Conservation (phyloP, 2,113 vertebrate genomes). For the Cyanoramphus novaezelandiae region DNA sequence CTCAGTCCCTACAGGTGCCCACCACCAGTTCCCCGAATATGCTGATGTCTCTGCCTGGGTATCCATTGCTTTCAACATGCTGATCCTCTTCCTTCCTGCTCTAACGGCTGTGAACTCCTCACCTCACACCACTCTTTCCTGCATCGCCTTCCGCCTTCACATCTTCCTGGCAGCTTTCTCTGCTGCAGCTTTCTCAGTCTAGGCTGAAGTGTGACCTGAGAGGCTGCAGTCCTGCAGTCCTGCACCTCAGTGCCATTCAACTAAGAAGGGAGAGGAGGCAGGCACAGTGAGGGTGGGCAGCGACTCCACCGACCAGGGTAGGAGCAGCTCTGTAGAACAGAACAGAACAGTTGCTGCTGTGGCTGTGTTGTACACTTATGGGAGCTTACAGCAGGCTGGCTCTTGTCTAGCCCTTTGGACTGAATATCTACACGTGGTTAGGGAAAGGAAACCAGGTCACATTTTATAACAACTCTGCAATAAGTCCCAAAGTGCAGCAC, state of each 20-base stretch:
- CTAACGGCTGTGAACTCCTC: background rate
- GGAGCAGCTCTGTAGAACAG: background rate
- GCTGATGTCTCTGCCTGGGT: background rate
- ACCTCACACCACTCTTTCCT: background rate
- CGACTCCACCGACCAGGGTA: accelerated
- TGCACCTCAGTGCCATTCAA: background rate
- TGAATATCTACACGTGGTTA: background rate
- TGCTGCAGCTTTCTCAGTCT: background rate
- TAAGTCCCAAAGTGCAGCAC: background rate
- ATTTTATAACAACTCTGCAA: background rate
- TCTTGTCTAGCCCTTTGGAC: background rate
- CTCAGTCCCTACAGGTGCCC: background rate
- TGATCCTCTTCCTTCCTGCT: slow-evolving; percentile 31
- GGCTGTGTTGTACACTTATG: background rate
- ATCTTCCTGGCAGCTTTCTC: background rate
- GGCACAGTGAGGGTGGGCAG: background rate
- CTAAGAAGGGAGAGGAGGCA: background rate
- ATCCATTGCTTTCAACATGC: background rate
- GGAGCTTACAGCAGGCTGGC: background rate
- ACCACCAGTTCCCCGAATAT: background rate
- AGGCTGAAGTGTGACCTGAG: background rate
- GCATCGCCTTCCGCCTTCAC: background rate
- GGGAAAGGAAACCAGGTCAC: background rate
- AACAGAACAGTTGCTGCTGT: background rate
- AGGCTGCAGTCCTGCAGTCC: background rate